A percentile compares a stretch with the other conserved stretches of the same genome.
Evolutionary conservation across 2,797 vertebrate genomes (phyloP).

Genomic region (Fistularia commersonii): DNA sequence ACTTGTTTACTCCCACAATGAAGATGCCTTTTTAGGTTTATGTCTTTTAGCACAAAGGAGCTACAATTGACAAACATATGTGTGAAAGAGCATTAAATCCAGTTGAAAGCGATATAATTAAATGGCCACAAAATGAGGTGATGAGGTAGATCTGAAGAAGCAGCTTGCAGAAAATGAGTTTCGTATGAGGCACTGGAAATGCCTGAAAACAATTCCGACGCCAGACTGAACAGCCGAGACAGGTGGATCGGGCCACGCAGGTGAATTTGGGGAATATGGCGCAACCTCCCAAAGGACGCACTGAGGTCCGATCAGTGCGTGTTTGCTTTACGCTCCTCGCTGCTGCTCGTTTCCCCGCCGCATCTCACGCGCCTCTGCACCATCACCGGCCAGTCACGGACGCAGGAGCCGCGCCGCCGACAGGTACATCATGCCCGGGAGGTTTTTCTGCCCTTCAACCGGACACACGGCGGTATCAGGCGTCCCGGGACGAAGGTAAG

Average conservation of each 20-base stretch:
- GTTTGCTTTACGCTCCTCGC: neutral
- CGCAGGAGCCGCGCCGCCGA: conserved; percentile 22
- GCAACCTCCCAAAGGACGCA: conserved; percentile 18
- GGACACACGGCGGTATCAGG: conserved; percentile 4
- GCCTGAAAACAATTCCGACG: conserved; percentile 5
- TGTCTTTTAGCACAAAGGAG: no score
- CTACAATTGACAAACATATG: no score
- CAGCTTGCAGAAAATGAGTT: conserved; percentile 2
- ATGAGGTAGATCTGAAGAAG: conserved; percentile 33
- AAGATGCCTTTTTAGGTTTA: no score
- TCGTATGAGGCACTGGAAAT: conserved; percentile 9
- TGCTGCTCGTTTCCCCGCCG: conserved; percentile 15
- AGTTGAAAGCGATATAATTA: conserved; percentile 2
- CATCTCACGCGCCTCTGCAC: conserved; percentile 40
- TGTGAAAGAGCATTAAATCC: no score
- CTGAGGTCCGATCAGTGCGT: conserved; percentile 1
- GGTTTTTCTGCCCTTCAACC: conserved; percentile 17
- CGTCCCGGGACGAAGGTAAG: conserved; percentile 11
- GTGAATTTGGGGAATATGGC: conserved; percentile 48
- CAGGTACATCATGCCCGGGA: conserved; percentile 34
- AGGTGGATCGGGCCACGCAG: conserved; percentile 29
- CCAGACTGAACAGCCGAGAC: neutral
- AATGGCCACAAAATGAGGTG: conserved; percentile 12
- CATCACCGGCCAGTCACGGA: conserved; percentile 43
- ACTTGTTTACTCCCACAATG: neutral